phyloP scores from a whole-genome alignment of 2,888 invertebrate species.

The Drosophila koepferae region DNA sequence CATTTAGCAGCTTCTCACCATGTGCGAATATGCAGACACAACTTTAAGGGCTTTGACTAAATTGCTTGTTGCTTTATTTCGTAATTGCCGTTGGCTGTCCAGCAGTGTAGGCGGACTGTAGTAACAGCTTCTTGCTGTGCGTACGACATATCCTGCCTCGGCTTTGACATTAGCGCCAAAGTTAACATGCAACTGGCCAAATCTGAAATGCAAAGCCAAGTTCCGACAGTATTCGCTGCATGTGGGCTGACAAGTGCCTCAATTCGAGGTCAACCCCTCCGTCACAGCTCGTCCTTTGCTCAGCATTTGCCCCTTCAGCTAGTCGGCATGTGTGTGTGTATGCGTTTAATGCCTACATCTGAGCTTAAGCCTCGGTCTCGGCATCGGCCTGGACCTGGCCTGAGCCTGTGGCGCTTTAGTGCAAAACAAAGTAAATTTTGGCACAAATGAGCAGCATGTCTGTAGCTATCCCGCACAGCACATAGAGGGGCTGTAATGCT shows the following conservation, averaged over 20 bases:
- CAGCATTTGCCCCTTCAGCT: slow-evolving; percentile 17
- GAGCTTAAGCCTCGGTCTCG: slow-evolving; percentile 2
- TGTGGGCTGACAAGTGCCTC: slow-evolving; percentile 53
- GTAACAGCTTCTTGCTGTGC: slow-evolving; percentile 50
- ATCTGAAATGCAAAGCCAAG: slow-evolving; percentile 45
- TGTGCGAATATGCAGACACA: background rate
- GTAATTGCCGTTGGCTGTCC: slow-evolving; percentile 21
- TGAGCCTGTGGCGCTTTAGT: slow-evolving; percentile 73
- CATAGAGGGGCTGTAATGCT: slow-evolving; percentile 50
- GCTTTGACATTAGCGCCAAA: slow-evolving; percentile 69
- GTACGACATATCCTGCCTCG: slow-evolving; percentile 62
- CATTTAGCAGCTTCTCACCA: background rate
- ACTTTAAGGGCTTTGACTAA: background rate
- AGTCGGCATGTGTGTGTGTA: background rate
- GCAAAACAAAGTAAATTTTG: slow-evolving; percentile 76
- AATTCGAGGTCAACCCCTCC: background rate
- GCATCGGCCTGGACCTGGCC: slow-evolving; percentile 46
- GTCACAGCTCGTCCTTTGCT: slow-evolving; percentile 3
- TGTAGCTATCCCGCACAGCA: slow-evolving; percentile 22
- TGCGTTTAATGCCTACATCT: slow-evolving; percentile 77
- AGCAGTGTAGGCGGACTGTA: slow-evolving; percentile 15
- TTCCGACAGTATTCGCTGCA: slow-evolving; percentile 45
- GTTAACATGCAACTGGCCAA: slow-evolving; percentile 60
- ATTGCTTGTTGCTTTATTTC: slow-evolving; percentile 46
- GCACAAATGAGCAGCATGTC: slow-evolving; percentile 67